phyloP scores from a whole-genome alignment of 2,113 vertebrate genomes.

The Coptodon bakossiorum region DNA sequence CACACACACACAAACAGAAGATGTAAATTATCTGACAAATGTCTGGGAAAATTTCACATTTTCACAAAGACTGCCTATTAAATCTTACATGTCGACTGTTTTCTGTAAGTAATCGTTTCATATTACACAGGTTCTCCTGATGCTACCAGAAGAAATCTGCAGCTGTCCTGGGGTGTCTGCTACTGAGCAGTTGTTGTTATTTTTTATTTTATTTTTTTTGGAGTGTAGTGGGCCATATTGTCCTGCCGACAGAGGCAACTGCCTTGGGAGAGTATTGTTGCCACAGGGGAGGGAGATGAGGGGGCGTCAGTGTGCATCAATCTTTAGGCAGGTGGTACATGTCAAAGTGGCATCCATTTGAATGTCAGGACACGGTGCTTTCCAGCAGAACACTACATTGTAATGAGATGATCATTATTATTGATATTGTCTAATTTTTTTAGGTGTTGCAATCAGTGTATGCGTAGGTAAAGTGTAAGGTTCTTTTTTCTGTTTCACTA shows the following conservation, averaged over 20 bases:
- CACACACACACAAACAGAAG: not conserved
- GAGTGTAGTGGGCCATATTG: not conserved
- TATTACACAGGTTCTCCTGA: not conserved
- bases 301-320: not conserved
- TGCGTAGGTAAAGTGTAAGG: not conserved
- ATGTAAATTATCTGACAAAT: not conserved
- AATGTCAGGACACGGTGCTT: not conserved
- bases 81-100: not conserved
- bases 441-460: not conserved
- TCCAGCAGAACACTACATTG: not conserved
- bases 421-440: not conserved
- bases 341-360: not conserved
- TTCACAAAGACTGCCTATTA: not conserved
- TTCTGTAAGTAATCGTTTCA: not conserved
- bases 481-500: not conserved
- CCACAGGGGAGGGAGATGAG: not conserved
- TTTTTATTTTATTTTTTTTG: not conserved
- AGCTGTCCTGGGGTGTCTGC: not conserved
- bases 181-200: not conserved
- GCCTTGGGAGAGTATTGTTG: not conserved
- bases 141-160: not conserved
- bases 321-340: not conserved
- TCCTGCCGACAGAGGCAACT: not conserved
- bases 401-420: not conserved
- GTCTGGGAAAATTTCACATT: not conserved